These are phyloP conservation scores for Nibea albiflora DNA, from an alignment of 2,113 vertebrate species.

Conservation along the genomic window DNA sequence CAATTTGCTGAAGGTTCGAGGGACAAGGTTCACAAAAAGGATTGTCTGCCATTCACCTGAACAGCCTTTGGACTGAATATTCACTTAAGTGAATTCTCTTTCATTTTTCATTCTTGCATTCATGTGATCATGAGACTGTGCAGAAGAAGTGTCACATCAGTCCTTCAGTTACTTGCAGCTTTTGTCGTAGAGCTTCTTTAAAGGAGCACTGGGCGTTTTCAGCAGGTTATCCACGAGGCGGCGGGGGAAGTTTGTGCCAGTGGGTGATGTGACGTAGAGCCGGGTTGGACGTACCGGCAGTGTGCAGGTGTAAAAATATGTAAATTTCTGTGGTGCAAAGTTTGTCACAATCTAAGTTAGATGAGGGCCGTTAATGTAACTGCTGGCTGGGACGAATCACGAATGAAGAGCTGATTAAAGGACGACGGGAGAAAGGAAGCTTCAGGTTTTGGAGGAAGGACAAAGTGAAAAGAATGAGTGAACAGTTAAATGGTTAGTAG, in stretches of 20 bases:
- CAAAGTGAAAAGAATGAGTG: conserved; percentile 18
- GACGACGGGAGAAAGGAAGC: conserved; percentile 1
- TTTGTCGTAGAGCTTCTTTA: conserved; percentile 24
- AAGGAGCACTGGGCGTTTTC: background rate
- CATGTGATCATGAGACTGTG: conserved; percentile 41
- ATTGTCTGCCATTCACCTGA: conserved; percentile 49
- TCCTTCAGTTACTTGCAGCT: conserved; percentile 22
- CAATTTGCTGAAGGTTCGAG: conserved; percentile 57
- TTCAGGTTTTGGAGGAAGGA: conserved; percentile 26
- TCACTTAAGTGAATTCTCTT: conserved; percentile 56
- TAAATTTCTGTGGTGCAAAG: too few species aligned
- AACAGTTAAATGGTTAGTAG: conserved; percentile 1
- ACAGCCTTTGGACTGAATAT: conserved; percentile 62
- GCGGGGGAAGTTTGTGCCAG: background rate
- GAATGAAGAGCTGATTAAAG: conserved; percentile 50
- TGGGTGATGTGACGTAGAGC: too few species aligned
- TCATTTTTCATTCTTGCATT: conserved; percentile 52
- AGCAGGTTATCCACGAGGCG: background rate
- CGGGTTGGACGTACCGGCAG: too few species aligned
- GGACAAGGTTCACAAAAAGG: conserved; percentile 30
- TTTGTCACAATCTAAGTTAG: too few species aligned
- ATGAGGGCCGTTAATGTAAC: too few species aligned
- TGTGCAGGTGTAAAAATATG: too few species aligned
- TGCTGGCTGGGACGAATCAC: too few species aligned
- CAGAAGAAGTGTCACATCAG: conserved; percentile 18